These are phyloP conservation scores for Tiliqua scincoides DNA, from an alignment of 2,113 vertebrate genomes.

Conservation along the genomic window DNA sequence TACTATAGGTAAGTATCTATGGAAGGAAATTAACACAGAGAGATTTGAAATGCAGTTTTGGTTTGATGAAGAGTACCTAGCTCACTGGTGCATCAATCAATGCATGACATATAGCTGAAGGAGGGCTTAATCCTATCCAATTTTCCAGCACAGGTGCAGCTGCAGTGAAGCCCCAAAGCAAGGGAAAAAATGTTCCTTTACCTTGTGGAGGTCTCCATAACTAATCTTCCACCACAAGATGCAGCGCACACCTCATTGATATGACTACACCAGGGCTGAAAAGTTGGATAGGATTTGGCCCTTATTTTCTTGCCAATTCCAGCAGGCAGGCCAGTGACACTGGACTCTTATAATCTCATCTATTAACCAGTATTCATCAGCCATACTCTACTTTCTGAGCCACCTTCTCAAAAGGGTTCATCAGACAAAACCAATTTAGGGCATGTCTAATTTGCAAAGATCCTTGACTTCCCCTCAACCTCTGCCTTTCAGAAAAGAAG, in stretches of 20 bases:
- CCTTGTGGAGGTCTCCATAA: no score
- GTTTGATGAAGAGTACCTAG: not conserved
- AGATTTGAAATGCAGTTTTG: not conserved
- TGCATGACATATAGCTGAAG: not conserved
- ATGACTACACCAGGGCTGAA: no score
- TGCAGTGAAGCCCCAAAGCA: no score
- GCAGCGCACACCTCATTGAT: no score
- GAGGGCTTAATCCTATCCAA: no score
- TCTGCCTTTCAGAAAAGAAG: not conserved
- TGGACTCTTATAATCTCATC: not conserved
- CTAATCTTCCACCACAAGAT: no score
- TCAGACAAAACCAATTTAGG: not conserved
- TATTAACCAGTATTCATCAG: not conserved
- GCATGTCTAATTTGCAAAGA: not conserved
- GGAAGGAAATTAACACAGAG: not conserved
- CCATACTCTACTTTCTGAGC: not conserved
- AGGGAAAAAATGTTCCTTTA: no score
- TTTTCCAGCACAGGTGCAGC: no score
- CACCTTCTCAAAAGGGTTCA: no score
- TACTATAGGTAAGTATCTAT: no score
- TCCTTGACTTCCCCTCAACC: accelerated
- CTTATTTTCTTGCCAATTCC: not conserved
- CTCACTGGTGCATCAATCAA: not conserved
- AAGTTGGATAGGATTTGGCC: no score
- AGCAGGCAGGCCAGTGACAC: not conserved